A percentile compares a stretch with the other conserved stretches of the same genome.
These are phyloP conservation scores for Pitta sordida DNA, from an alignment of 2,113 vertebrate species.

Conservation along the genomic window DNA sequence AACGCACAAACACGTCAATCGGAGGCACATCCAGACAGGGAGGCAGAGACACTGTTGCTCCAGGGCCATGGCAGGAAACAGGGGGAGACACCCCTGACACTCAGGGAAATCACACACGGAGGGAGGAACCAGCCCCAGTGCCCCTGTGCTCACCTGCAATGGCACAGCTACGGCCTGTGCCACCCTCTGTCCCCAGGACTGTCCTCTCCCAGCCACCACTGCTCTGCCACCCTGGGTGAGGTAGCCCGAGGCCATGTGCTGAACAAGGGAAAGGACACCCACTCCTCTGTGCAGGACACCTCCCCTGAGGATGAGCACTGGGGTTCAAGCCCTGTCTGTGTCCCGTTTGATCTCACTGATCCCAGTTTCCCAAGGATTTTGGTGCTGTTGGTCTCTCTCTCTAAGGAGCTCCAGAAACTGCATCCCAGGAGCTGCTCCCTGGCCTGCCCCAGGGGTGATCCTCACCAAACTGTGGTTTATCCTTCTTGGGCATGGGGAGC, in stretches of 20 bases:
- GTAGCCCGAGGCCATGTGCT: rapidly evolving
- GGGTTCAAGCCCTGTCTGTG: neutral
- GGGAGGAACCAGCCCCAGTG: neutral
- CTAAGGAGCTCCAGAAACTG: neutral
- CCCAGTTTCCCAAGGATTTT: neutral
- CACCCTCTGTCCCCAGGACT: neutral
- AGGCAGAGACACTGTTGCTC: neutral
- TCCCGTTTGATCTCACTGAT: neutral
- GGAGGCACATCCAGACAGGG: neutral
- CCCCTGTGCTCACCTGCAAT: rapidly evolving
- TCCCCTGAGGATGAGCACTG: neutral
- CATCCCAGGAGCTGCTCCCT: neutral
- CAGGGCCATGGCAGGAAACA: neutral
- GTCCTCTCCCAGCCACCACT: neutral
- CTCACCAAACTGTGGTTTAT: neutral
- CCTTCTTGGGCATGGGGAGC: neutral
- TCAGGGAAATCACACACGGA: rapidly evolving
- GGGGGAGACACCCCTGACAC: rapidly evolving
- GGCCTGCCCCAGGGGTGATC: neutral
- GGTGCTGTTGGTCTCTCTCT: neutral
- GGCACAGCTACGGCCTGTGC: neutral
- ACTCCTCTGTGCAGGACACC: rapidly evolving
- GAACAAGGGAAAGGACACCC: neutral
- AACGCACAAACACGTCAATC: slow-evolving; percentile 47
- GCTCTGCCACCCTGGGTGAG: neutral